Evolutionary conservation across 2,888 invertebrate genomes (phyloP), one percentile per base, ranked within the genome.

Genomic region (Mythimna pallens): DNA sequence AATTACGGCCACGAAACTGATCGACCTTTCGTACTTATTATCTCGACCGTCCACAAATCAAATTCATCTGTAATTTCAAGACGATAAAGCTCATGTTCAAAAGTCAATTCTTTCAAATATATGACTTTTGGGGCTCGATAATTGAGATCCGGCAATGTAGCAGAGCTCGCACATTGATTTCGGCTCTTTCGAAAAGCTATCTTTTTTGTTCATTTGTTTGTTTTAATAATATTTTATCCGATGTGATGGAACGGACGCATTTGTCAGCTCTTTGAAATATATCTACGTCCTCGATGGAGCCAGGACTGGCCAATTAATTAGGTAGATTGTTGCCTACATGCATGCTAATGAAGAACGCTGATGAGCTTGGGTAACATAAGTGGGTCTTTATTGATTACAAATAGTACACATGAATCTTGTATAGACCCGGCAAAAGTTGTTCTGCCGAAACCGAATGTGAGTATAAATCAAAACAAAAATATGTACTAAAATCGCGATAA

Each of bases 161-260:
- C 92, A 90, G 86, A 92, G 92, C 94, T 94, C 93, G 95, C 95
- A 94, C 96, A 96, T 96, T 96, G 96, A 96, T 96, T 96, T 96
- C 95, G 96, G 95, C 94, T 94, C 94, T 94, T 94, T 94, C 94
- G 93, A 94, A 94, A 94, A 94, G 94, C 91, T 90, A 93, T 94
- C 88, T 94, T 96, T 96, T 96, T 95, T 95, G 93, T 95, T 91
- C 93, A 92, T 95, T 95, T 96, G 95, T 96, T 96, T 96, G 96
- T 96, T 96, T 96, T 95, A 96, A 94, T 95, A 96, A 96, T 96
- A 96, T 95, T 95, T 96, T 95, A 96, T 95, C 94, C 90, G 93
- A 89, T 92, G 93, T 96, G 96, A 96, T 95, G 95, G 96, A 96
- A 91, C 92, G 95, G 91, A 91, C 93, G 92, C 96, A 96, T 96